Conservation (phyloP, 2,797 vertebrate genomes). For the Glossophaga mutica region DNA sequence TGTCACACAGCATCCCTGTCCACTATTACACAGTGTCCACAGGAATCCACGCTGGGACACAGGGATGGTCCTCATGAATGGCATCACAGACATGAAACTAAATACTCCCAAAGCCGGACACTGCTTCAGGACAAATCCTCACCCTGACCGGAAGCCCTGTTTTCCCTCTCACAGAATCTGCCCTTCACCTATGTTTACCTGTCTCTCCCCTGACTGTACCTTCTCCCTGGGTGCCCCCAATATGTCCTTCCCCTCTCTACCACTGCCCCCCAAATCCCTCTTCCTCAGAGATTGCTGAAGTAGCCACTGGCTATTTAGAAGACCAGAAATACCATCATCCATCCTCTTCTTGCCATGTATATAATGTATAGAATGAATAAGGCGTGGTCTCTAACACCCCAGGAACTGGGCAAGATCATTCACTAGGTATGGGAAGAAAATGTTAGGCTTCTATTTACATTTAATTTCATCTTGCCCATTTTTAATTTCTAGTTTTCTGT, state of each 20-base stretch:
- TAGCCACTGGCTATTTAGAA: neutral
- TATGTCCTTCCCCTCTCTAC: neutral
- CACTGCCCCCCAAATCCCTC: neutral
- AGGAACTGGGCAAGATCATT: neutral
- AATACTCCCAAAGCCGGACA: neutral
- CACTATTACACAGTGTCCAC: neutral
- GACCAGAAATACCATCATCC: neutral
- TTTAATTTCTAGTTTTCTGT: constrained; percentile 25
- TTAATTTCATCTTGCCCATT: constrained; percentile 1
- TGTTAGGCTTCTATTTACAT: neutral
- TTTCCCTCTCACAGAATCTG: neutral
- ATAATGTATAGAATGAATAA: neutral
- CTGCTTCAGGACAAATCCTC: neutral
- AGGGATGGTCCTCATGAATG: neutral
- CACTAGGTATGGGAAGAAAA: neutral
- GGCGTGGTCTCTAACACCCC: neutral
- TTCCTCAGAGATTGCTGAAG: neutral
- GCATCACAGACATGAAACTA: neutral
- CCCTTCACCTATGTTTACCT: neutral
- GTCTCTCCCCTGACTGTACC: neutral
- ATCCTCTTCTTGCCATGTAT: neutral
- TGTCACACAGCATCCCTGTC: neutral
- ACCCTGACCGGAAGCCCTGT: neutral
- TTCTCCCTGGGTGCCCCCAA: neutral
- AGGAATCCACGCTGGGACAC: neutral